Base-by-base conservation (phyloP, 2,888 invertebrate genomes). In the Meteorus cinctellus region DNA sequence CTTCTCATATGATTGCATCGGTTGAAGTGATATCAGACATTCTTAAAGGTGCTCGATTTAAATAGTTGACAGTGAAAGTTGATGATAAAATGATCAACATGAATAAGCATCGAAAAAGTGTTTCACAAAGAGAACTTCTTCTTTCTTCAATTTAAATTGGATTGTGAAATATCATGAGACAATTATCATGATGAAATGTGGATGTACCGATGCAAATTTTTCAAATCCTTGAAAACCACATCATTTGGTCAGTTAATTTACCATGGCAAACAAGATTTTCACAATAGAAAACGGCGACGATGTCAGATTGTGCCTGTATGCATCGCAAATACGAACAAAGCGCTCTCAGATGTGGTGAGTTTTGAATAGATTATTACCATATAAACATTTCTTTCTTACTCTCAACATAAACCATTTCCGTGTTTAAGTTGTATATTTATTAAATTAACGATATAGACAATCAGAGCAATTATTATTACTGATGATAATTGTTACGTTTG, bases 241-340 rank as follows among this genome's bases (percentile, higher is more conserved):
- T 89, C 91, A 0, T 90, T 92, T 81, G 92, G 92, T 80, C 90
- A 91, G 75, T 90, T 91, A 79, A 92, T 92, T 77, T 92, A 92
- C 84, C 90, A 91, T 69, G 92, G 92, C 0, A 86, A 85, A 70
- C 89, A 90, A 51, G 92, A 90, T 83, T 92, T 88, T 81, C 92
- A 90, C 82, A 91, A 92, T 72, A 72, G 78, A 65, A 81, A 80
- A 69, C 51, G 80, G 51, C 80, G 78, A 60, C 77, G 79, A 59
- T 82, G 90, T 77, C 87, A 90, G 78, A 82, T 84, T 72, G 90
- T 90, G 51, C 90, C 90, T 6, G 75, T 83, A 29, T 91, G 90
- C 79, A 81, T 87, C 55, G 82, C 85, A 4, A 84, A 89, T 78
- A 76, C 84, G 10, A 77, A 77, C n/a, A 86, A 86, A 75, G 81